A percentile compares a stretch with the other conserved stretches of the same genome.
Conservation (phyloP, 2,113 vertebrate species). For the Xenopus tropicalis region UCB_Xtro_10.0 CM004444.2:111399001-111399500, state of each 20-base stretch:
- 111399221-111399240: slow-evolving; percentile 34
- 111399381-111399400: slow-evolving; percentile 22
- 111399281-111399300: slow-evolving; percentile 45
- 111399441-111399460: not conserved
- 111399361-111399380: slow-evolving; percentile 39
- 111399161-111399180: not conserved
- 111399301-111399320: slow-evolving; percentile 44
- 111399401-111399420: not conserved
- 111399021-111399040: not conserved
- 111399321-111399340: slow-evolving; percentile 40
- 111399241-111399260: slow-evolving; percentile 37
- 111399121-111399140: not conserved
- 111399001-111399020: not conserved
- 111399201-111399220: slow-evolving; percentile 38
- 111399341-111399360: slow-evolving; percentile 37
- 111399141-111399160: not conserved
- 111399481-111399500: not conserved
- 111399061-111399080: not conserved
- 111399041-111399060: not conserved
- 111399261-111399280: slow-evolving; percentile 41
- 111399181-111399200: slow-evolving; percentile 19
- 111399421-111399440: slow-evolving; percentile 16
- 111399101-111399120: not conserved
- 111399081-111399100: not conserved
- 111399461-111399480: slow-evolving; percentile 14